Base-by-base conservation (phyloP, 1,140 invertebrate species). In the Drosophila baimaii region DNA sequence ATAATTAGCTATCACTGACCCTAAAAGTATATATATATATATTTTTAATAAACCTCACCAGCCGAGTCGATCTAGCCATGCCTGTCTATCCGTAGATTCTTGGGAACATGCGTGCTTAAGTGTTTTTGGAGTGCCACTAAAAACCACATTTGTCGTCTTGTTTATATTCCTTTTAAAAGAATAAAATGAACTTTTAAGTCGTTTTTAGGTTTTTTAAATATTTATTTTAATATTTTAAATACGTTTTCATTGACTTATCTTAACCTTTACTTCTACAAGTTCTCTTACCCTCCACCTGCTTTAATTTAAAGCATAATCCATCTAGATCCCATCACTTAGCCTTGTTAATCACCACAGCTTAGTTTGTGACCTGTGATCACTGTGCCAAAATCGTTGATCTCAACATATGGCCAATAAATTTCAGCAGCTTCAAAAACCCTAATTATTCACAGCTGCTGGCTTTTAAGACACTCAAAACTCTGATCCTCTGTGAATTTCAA, bases 401-500 rank as follows among this genome's bases (percentile, higher is more conserved):
- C 23, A 23, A 21, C 64, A 64, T 41, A 19, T 63, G 25, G 10
- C 33, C 10, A 39, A 65, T 31, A 39, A 23, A 68, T 31, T 51
- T 33, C 25, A 31, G 3, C 33, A 21, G 19, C 19, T 65, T 31
- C 19, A 19, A 29, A 29, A 44, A 44, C 15, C 43, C 25, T 21
- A 84, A 83, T 71, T 71, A 70, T 54, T 49, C 62, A 57, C 81
- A 84, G 54, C 76, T 77, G 58, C 61, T 46, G 23, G 29, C 33
- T 72, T 77, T 72, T 77, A 66, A 43, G 23, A 33, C 63, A 15
- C 23, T 23, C 35, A 23, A 33, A 43, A 12, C 9, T 17, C 13
- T 39, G 27, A 61, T 41, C 31, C 41, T 21, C 37, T 27, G 5
- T 44, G 55, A 72, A 51, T 70, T 86, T 85, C 41, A 81, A 85